Percentiles rank a stretch among this genome's conserved stretches.
Conservation (phyloP, 2,113 vertebrate genomes). For the human (Homo sapiens) region GRCh38 chr5:160355001-160355500, state of each 20-base stretch:
- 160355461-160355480: accelerated
- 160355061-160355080: background rate
- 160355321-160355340: background rate
- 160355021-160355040: constrained; percentile 77
- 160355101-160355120: background rate
- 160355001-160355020: constrained; percentile 86
- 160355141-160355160: background rate
- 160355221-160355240: background rate
- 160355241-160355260: background rate
- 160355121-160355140: background rate
- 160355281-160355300: background rate
- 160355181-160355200: background rate
- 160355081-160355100: background rate
- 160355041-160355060: background rate
- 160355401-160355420: background rate
- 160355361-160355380: background rate
- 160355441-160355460: background rate
- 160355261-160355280: background rate
- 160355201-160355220: background rate
- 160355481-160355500: background rate
- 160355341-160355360: background rate
- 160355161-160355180: background rate
- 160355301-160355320: background rate
- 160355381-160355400: background rate
- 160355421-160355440: background rate